Evolutionary conservation across 2,113 vertebrate species (phyloP).

Genomic region (Megalops atlanticus): DNA sequence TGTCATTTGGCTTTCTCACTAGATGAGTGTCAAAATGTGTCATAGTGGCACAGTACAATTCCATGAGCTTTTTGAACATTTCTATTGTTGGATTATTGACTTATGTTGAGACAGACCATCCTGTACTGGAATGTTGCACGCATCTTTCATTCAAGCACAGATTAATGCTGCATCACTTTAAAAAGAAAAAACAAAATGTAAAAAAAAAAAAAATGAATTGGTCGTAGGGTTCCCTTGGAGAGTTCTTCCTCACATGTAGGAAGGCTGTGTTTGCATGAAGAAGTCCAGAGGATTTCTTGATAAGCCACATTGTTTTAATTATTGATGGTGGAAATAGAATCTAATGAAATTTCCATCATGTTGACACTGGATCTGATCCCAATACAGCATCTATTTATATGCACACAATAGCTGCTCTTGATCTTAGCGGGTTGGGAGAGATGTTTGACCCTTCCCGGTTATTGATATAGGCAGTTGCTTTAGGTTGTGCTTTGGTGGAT

Average conservation of each 20-base stretch:
- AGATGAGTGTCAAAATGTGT: background rate
- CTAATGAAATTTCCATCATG: conserved; percentile 91
- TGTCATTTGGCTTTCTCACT: background rate
- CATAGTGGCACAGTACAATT: background rate
- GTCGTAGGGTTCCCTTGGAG: background rate
- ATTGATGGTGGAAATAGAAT: conserved; percentile 89
- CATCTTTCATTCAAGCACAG: too few species aligned
- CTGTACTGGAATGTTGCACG: background rate
- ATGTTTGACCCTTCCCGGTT: background rate
- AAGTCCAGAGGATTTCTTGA: conserved; percentile 58
- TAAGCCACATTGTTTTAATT: conserved; percentile 79
- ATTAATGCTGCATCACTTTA: background rate
- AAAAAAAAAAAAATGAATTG: too few species aligned
- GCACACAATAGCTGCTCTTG: conserved; percentile 23
- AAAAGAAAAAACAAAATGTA: background rate
- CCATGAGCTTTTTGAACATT: background rate
- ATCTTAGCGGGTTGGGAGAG: background rate
- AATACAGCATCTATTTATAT: conserved; percentile 51
- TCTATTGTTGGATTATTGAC: background rate
- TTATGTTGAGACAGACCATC: background rate
- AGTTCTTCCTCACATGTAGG: background rate
- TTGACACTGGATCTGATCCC: conserved; percentile 75
- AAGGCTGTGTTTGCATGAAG: conserved; percentile 36
- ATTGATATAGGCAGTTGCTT: background rate
- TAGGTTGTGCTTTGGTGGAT: background rate